Conservation (phyloP, 23 tunicate species). For the Ascidia mentula region DNA sequence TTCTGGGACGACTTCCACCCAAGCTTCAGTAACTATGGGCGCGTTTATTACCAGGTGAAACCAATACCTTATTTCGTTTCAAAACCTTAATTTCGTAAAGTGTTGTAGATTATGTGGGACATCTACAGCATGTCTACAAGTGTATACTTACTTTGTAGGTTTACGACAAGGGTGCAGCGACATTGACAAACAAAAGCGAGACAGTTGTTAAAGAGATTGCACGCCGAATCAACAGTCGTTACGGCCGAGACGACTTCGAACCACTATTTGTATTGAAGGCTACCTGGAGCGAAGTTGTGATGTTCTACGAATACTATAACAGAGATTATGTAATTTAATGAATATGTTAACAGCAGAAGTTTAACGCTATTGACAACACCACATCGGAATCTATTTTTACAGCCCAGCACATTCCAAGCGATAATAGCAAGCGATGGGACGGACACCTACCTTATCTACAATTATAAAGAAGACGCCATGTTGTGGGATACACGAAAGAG, state of each 20-base stretch:
- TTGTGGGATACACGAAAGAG: constrained; percentile 13
- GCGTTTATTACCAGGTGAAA: constrained; percentile 21
- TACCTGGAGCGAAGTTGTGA: constrained; percentile 34
- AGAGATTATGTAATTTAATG: constrained; percentile 19
- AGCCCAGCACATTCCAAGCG: constrained; percentile 55
- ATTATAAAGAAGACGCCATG: constrained; percentile 36
- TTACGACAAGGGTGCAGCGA: not conserved
- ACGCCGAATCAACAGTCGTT: not conserved
- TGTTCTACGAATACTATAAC: constrained; percentile 19
- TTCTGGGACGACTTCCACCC: constrained; percentile 41
- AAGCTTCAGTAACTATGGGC: not conserved
- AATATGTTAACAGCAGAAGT: too few relatives aligned
- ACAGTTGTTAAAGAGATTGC: not conserved
- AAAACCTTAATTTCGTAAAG: too few relatives aligned
- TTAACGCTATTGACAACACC: too few relatives aligned
- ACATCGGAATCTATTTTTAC: too few relatives aligned
- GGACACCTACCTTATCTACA: constrained; percentile 32
- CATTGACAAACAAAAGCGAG: not conserved
- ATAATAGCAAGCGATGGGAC: constrained; percentile 18
- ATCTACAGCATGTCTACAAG: too few relatives aligned
- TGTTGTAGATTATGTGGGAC: too few relatives aligned
- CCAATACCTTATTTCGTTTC: too few relatives aligned
- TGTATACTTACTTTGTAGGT: not conserved
- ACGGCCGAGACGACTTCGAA: constrained; percentile 2
- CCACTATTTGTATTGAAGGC: constrained; percentile 28